Evolutionary conservation across 2,113 vertebrate species (phyloP).

Genomic region (Sclerurus mexicanus): DNA sequence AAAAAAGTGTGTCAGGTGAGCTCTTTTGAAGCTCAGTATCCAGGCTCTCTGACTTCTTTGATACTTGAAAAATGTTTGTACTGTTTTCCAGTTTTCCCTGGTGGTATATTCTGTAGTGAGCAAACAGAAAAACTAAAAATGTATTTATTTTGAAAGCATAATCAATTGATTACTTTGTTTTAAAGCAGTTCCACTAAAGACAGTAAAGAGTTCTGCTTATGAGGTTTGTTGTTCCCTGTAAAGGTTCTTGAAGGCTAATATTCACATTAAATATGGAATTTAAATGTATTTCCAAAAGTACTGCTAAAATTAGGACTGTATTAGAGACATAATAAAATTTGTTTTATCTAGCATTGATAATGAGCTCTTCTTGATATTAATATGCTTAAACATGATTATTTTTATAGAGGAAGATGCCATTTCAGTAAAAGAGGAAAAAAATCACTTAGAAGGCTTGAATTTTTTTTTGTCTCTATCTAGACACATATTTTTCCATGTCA

Average conservation of each 20-base stretch:
- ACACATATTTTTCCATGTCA: background rate
- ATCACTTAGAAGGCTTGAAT: background rate
- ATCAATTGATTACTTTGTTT: background rate
- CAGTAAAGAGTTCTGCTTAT: background rate
- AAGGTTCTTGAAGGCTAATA: background rate
- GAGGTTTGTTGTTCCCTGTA: background rate
- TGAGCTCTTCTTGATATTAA: background rate
- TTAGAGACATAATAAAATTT: background rate
- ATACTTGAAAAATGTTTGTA: background rate
- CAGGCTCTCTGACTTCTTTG: background rate
- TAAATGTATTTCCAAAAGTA: background rate
- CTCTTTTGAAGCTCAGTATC: background rate
- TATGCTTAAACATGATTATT: background rate
- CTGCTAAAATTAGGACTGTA: background rate
- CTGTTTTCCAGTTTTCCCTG: background rate
- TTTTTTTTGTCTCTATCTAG: background rate
- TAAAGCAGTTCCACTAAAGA: background rate
- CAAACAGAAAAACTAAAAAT: background rate
- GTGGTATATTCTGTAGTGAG: background rate
- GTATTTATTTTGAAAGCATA: background rate
- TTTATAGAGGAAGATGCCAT: background rate
- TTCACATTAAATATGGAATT: background rate
- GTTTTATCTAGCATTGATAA: background rate
- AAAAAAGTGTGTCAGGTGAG: background rate
- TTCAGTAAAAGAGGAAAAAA: background rate